Evolutionary conservation across 2,888 invertebrate genomes (phyloP), one percentile per base, ranked within the genome.

Genomic region (Catotricha subobsoleta): DNA sequence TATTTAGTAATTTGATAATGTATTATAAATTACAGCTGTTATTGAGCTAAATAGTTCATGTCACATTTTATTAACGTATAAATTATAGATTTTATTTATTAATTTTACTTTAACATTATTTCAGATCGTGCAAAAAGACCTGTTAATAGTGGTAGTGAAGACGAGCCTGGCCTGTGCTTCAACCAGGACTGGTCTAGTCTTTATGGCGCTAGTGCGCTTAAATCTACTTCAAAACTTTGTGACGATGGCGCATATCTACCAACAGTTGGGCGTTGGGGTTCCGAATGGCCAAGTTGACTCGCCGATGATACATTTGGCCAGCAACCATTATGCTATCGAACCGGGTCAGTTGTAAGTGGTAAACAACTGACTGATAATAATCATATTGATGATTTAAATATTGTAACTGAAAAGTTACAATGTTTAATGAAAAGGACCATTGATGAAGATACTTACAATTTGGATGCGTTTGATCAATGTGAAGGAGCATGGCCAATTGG

Each of bases 221-320:
- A 45, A 35, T 49, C 57, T 55, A 66, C 67, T 4, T n/a, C 34
- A 13, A 20, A 21, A n/a, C n/a, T 3, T 62, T 68, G 67, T 64
- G 68, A 67, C 55, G 69, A 69, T 64, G 48, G 65, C 61, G 66
- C 70, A 51, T 72, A 72, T 57, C 71, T 77, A 67, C 84, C 84
- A 67, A 72, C 78, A 60, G 84, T 84, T 61, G 84, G 83, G 60
- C 79, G 86, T 53, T 88, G 86, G 86, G 87, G 86, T 65, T 77
- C 80, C 68, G 87, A 88, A 67, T 90, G 88, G 90, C 90, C 90
- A 71, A 88, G 88, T 87, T 90, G 90, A 90, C 88, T 90, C 88
- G 80, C 75, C 73, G 67, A 68, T 67, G 60, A 64, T 59, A 56
- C 61, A 57, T 55, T 61, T 64, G 65, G 67, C 66, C 51, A 60